Percentiles rank a stretch among this genome's conserved stretches.
Evolutionary conservation across 2,113 vertebrate species (phyloP).

Genomic region (Diadophis punctatus): DNA sequence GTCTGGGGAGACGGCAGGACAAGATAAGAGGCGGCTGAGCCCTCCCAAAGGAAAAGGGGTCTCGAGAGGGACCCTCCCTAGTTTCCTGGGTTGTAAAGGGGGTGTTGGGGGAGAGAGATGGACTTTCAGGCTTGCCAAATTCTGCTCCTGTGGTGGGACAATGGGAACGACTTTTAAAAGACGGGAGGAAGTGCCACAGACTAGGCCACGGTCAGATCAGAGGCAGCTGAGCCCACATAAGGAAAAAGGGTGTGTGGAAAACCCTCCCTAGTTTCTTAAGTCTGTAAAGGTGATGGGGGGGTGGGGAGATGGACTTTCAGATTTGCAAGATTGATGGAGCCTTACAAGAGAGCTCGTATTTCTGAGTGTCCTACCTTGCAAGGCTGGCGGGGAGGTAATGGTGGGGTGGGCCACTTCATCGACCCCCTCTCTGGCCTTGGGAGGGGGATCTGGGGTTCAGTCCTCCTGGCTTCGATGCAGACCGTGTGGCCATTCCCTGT

Average conservation of each 20-base stretch:
- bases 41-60: too few species aligned
- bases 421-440: not conserved
- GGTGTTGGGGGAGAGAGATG: rapidly evolving
- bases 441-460: not conserved
- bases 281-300: not conserved
- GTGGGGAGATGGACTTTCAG: not conserved
- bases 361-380: not conserved
- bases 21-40: not conserved
- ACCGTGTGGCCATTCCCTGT: not conserved
- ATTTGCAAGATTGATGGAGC: not conserved
- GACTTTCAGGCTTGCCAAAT: not conserved
- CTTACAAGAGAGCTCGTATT: not conserved
- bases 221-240: not conserved
- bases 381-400: not conserved
- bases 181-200: not conserved
- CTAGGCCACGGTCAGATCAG: not conserved
- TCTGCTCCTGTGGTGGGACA: too few species aligned
- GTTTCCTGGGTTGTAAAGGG: not conserved
- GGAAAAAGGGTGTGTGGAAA: too few species aligned
- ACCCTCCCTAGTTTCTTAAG: not conserved
- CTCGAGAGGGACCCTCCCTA: not conserved
- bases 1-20: not conserved
- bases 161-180: too few species aligned
- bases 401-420: not conserved
- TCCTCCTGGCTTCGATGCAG: not conserved